phyloP scores from a whole-genome alignment of 2,113 vertebrate genomes.

The Myanophis thanlyinensis region DNA sequence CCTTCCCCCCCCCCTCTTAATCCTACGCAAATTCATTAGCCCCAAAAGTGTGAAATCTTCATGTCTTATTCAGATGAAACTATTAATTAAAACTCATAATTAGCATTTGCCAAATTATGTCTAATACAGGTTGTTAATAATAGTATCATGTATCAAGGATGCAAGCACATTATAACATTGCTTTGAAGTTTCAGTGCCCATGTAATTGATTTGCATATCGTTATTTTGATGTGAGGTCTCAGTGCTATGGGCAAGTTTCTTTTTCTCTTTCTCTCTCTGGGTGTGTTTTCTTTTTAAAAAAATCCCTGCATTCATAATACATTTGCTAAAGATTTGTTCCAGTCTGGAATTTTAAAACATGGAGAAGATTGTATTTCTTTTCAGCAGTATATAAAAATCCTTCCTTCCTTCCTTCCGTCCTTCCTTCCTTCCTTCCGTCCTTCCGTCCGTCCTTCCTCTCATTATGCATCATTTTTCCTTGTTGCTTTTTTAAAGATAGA shows the following conservation, averaged over 20 bases:
- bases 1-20: not conserved
- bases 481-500: not conserved
- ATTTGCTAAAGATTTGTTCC: constrained; percentile 18
- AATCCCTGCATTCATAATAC: not conserved
- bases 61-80: constrained; percentile 52
- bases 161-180: not conserved
- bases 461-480: not conserved
- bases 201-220: not conserved
- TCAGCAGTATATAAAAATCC: not conserved
- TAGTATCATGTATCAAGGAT: constrained; percentile 34
- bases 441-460: not conserved
- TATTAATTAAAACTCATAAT: constrained; percentile 34
- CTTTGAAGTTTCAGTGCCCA: not conserved
- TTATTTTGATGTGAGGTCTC: constrained; percentile 9
- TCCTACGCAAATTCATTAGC: constrained; percentile 19
- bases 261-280: not conserved
- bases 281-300: not conserved
- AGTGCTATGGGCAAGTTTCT: not conserved
- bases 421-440: not conserved
- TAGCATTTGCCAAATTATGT: constrained; percentile 38
- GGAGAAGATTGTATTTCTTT: not conserved
- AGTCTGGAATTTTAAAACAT: constrained; percentile 2
- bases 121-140: constrained; percentile 37
- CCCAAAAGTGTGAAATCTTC: constrained; percentile 30
- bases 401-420: not conserved